Base-by-base conservation (phyloP, 2,113 vertebrate species). In the Machaerirhynchus nigripectus region DNA sequence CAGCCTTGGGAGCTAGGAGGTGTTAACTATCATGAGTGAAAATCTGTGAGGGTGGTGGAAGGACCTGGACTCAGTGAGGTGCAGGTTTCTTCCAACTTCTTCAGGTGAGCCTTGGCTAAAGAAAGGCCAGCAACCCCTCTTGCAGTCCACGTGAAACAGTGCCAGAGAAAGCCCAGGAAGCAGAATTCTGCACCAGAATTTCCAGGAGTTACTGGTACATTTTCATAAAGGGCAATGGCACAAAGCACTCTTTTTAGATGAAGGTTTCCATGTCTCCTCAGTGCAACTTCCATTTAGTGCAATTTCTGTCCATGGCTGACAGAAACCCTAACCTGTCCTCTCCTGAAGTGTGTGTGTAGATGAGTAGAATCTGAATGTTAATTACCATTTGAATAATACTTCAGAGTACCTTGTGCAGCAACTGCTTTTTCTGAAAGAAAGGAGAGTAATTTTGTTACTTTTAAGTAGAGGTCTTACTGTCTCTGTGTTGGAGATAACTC, bases 181-280 rank as follows among this genome's bases (percentile, higher is more conserved):
- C 42, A 70, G 57, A 74, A 31, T 2, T 65, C 8, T 23, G 24
- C 39, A 59, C 8, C 47, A 57, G 21, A 18, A 24, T 42, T 84
- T 57, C 39, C 42, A 80, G 46, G 10, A 55, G 67, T 92, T 74
- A 37, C 24, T 60, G 28, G 18, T 18, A 46, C 11, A 17, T 65
- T 46, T 76, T 42, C 39, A 77, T 13, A 67, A 70, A 77, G 23
- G 50, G 26, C 9, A 90, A 39, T 16, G 21, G 4, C 33, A 55
- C 23, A 63, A 74, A 88, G 1, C 11, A 6, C 12, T 8, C 47
- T 42, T 24, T 65, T 74, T 63, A 2, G 23, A 15, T 0, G 0
- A 15, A 24, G 3, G 17, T 21, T 95, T 93, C 86, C 39, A 28
- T 1, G 3, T 57, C 20, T 86, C 37, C 37, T 68, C n/a, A 30